Percentiles rank a stretch among this genome's conserved stretches.
Evolutionary conservation across 1,140 invertebrate species (phyloP).

Genomic region (Cylas formicarius): DNA sequence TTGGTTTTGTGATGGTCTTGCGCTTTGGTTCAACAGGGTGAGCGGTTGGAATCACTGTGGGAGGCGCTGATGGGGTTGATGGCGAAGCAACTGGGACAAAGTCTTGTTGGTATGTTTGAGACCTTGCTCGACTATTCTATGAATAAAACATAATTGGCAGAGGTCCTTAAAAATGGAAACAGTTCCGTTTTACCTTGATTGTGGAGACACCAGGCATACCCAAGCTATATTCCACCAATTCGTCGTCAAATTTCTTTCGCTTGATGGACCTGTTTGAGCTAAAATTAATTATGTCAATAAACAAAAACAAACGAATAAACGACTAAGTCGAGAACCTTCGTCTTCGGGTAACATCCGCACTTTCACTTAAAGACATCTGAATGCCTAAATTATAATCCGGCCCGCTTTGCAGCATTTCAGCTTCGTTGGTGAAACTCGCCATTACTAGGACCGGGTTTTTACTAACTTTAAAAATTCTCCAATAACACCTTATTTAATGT

Average conservation of each 20-base stretch:
- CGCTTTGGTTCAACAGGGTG: constrained; percentile 32
- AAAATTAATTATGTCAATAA: constrained; percentile 23
- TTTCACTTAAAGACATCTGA: constrained; percentile 17
- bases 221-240: constrained; percentile 82
- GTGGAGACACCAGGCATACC: constrained; percentile 57
- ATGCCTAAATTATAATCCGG: constrained; percentile 9
- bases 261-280: constrained; percentile 92
- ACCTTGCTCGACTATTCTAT: constrained; percentile 40
- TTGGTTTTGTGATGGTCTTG: constrained; percentile 27
- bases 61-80: constrained; percentile 23
- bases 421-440: no score
- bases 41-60: constrained; percentile 6
- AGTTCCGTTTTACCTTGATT: constrained; percentile 38
- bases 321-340: constrained; percentile 2
- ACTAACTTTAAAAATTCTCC: no score
- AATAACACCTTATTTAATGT: no score
- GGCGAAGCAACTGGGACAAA: constrained; percentile 30
- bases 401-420: constrained; percentile 6
- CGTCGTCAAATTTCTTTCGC: constrained; percentile 93
- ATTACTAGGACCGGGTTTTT: no score
- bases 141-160: constrained; percentile 28
- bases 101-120: constrained; percentile 41
- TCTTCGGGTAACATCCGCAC: constrained; percentile 18
- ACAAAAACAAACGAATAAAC: neutral
- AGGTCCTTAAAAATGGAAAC: neutral